Evolutionary conservation across 2,113 vertebrate genomes (phyloP), one percentile per base, ranked within the genome.

Genomic region (Saiga tatarica): DNA sequence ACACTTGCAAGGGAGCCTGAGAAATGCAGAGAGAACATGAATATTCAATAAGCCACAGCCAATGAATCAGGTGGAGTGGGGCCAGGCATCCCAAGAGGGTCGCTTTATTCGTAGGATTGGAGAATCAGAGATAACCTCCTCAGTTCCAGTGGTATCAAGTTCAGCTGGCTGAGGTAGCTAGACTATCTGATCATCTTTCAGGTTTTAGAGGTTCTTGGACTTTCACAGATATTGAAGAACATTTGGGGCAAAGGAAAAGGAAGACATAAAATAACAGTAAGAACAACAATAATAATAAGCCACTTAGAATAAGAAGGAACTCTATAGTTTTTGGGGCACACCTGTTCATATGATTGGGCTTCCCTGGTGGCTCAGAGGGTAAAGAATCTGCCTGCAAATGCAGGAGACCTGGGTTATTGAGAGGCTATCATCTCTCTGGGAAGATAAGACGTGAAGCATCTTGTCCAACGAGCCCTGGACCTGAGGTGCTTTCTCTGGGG

Each of bases 211-310:
- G 14, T n/a, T 71, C 36, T 36, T 87, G 79, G 21, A 57, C 25
- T 78, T 78, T 42, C 30, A 85, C 36, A 90, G 62, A 85, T 92
- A 62, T 60, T 62, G 26, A 94, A 89, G 55, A 92, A 71, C 26
- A 64, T 76, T 45, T 82, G 87, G 30, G 52, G 15, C 39, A 97
- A 95, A 96, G 15, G 74, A 59, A 90, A 97, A 96, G 82, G 16
- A 92, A 94, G 28, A 86, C 52, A 76, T 84, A 93, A 82, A 87
- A 52, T n/a, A 42, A 42, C 62, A 91, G 21, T 71, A 45, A 4
- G 26, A 91, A 19, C 39, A 93, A 47, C 36, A 96, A 62, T 12
- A 59, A 36, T 47, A 50, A 55, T 26, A 87, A 95, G 11, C 21
- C 64, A 33, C 25, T 57, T 45, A 88, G 26, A 79, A 55, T 55